Evolutionary conservation across 2,113 vertebrate genomes (phyloP), one percentile per base, ranked within the genome.

Genomic region (Zosterops borbonicus): DNA sequence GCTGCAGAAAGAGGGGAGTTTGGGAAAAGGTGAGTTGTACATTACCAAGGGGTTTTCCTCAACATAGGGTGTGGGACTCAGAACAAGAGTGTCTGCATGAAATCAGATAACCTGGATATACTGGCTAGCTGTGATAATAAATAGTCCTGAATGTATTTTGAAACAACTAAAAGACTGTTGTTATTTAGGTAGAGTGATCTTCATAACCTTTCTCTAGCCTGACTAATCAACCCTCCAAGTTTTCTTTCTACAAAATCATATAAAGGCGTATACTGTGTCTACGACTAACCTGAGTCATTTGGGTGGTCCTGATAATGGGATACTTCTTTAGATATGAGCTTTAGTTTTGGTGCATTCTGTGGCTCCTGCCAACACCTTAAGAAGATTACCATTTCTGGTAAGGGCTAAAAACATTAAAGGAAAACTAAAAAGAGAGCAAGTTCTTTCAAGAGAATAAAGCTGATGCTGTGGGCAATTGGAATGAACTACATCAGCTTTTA

Each of bases 371-470:
- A 97, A 78, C 80, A 90, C 49, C 52, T 90, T 87, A 88, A 84
- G 71, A 95, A 88, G 89, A 92, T 91, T 94, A 74, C 39, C 18
- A 39, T 89, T 96, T 96, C 85, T 95, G 68, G 65, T 94, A 92
- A 94, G 35, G 18, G n/a, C 44, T 84, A 64, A 64, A 90, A 96
- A 90, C 90, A 71, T 93, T 81, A 93, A 95, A 46, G 44, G 52
- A 82, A 91, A 84, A 79, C 37, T 90, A 56, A 83, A 91, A 88
- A 89, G 64, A 67, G 69, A 96, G 70, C 58, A 94, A 79, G 77
- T 91, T 92, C 64, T 92, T 93, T 95, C 88, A 93, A 71, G 87
- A 94, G 80, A 95, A 80, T 86, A 94, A 93, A 91, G 65, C 41
- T 74, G 62, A 91, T 91, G 74, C 83, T 94, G 50, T 87, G 77